Conservation (phyloP, 2,113 vertebrate genomes). For the Macquaria australasica region DNA sequence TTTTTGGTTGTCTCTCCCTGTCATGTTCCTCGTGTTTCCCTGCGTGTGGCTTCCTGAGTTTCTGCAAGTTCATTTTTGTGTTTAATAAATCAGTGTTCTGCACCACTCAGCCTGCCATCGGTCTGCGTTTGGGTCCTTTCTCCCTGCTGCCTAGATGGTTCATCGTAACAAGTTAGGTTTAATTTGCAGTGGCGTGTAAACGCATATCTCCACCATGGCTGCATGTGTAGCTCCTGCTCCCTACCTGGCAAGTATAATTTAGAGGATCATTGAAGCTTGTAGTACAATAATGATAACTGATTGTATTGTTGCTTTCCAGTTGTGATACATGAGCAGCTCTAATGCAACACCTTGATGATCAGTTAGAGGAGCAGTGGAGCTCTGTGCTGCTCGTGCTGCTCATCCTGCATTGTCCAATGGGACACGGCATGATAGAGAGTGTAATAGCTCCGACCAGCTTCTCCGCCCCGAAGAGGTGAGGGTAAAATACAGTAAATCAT, state of each 20-base stretch:
- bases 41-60: too few species aligned
- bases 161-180: too few species aligned
- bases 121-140: too few species aligned
- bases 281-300: constrained; percentile 63
- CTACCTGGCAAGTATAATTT: constrained; percentile 41
- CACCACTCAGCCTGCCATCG: too few species aligned
- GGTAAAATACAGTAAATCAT: constrained; percentile 68
- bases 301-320: constrained; percentile 32
- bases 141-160: too few species aligned
- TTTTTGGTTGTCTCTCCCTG: too few species aligned
- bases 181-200: constrained; percentile 44
- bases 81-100: too few species aligned
- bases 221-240: constrained; percentile 20
- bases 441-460: constrained; percentile 55
- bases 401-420: constrained; percentile 41
- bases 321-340: constrained; percentile 41
- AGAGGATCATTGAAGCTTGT: constrained; percentile 52
- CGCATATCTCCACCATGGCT: constrained; percentile 29
- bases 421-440: constrained; percentile 46
- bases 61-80: too few species aligned
- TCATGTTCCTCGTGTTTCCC: too few species aligned
- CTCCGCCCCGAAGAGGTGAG: constrained; percentile 60
- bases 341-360: constrained; percentile 45
- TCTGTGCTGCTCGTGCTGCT: constrained; percentile 28
- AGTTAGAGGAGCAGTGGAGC: constrained; percentile 38